Evolutionary conservation across 2,888 invertebrate species (phyloP).

Genomic region (Campoplex nolae): DNA sequence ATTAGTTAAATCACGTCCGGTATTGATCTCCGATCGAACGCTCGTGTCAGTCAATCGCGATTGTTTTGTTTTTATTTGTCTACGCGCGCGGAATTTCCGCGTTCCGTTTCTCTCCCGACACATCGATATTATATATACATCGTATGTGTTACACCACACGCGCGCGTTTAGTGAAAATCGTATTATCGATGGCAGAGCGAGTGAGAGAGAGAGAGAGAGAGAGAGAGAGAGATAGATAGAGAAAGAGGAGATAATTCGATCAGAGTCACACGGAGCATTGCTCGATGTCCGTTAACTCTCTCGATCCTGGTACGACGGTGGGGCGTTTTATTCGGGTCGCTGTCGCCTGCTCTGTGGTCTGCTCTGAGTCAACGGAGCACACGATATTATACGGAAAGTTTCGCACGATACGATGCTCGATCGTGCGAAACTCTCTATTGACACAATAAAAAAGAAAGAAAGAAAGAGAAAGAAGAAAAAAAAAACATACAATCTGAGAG

Average conservation of each 20-base stretch:
- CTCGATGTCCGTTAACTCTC: constrained; percentile 60
- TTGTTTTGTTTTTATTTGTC: constrained; percentile 38
- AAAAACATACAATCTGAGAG: constrained; percentile 5
- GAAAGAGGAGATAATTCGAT: constrained; percentile 54
- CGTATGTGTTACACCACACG: constrained; percentile 25
- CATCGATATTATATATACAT: not conserved
- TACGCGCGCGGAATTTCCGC: constrained; percentile 45
- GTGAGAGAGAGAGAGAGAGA: constrained; percentile 13
- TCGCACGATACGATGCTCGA: constrained; percentile 44
- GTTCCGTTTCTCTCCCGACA: constrained; percentile 14
- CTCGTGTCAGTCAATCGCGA: constrained; percentile 13
- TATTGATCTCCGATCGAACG: constrained; percentile 22
- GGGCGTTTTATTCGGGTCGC: constrained; percentile 72
- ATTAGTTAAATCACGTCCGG: constrained; percentile 42
- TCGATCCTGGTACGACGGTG: constrained; percentile 70
- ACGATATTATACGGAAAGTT: constrained; percentile 32
- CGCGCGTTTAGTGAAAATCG: constrained; percentile 49
- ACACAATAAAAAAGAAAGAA: constrained; percentile 20
- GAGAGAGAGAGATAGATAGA: too few relatives aligned
- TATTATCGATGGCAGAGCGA: constrained; percentile 33
- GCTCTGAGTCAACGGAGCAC: constrained; percentile 63
- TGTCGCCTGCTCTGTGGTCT: constrained; percentile 59
- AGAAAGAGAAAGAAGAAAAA: not conserved
- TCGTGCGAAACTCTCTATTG: constrained; percentile 53
- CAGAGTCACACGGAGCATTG: constrained; percentile 53